A percentile compares a stretch with the other conserved stretches of the same genome.
phyloP scores from a whole-genome alignment of 2,113 vertebrate species.

The Sylvietta virens region DNA sequence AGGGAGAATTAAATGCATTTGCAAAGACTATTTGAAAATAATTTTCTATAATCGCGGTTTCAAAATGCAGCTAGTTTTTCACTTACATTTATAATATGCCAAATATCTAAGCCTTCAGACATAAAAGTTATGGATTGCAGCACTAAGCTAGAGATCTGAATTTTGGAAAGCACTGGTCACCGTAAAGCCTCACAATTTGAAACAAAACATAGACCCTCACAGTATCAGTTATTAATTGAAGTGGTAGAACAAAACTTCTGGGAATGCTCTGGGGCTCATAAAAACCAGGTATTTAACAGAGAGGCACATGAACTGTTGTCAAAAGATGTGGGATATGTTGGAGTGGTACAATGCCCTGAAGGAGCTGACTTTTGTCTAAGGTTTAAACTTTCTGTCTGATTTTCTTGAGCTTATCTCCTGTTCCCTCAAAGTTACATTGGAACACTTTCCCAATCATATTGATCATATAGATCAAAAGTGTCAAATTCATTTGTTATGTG shows the following conservation, averaged over 20 bases:
- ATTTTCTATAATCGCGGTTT: neutral
- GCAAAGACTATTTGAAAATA: neutral
- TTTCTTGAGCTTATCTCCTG: neutral
- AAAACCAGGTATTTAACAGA: neutral
- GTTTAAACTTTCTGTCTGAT: neutral
- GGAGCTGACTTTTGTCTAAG: neutral
- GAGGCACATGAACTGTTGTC: neutral
- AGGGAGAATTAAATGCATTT: neutral
- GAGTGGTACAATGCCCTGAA: neutral
- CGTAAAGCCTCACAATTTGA: neutral
- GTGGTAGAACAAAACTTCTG: neutral
- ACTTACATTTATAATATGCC: neutral
- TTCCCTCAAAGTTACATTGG: neutral
- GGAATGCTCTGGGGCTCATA: neutral
- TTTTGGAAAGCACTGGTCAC: neutral
- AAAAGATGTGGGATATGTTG: neutral
- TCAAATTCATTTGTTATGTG: neutral
- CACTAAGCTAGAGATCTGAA: neutral
- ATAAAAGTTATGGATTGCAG: neutral
- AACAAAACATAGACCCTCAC: neutral
- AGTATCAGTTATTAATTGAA: neutral
- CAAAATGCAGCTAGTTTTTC: neutral
- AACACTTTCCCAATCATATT: neutral
- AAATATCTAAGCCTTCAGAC: neutral
- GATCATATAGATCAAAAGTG: neutral